Evolutionary conservation across 2,797 vertebrate genomes (phyloP).

Genomic region (Pterois miles): DNA sequence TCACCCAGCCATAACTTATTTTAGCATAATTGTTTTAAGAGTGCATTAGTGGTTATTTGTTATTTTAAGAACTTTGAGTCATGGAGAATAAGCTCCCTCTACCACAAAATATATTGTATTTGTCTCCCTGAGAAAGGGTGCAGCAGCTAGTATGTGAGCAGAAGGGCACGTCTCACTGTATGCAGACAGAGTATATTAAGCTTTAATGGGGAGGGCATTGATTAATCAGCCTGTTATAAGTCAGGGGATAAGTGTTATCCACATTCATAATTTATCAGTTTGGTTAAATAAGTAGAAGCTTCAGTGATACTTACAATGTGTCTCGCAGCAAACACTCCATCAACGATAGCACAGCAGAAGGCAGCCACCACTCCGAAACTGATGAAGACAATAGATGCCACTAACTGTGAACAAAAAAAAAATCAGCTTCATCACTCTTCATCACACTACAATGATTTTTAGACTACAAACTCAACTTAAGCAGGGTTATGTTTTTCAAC

Average conservation of each 20-base stretch:
- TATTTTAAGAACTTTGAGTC: constrained; percentile 39
- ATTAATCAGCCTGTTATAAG: constrained; percentile 25
- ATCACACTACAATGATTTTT: background rate
- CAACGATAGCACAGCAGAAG: constrained; percentile 98
- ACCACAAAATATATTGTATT: constrained; percentile 36
- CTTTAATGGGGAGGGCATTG: constrained; percentile 23
- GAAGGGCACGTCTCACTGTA: constrained; percentile 1
- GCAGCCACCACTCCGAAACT: constrained; percentile 98
- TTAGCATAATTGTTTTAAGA: constrained; percentile 52
- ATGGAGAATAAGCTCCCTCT: constrained; percentile 15
- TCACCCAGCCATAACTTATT: constrained; percentile 18
- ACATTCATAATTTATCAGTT: constrained; percentile 35
- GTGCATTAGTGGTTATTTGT: constrained; percentile 61
- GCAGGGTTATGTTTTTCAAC: no score
- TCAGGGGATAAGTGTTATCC: background rate
- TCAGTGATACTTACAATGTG: constrained; percentile 92
- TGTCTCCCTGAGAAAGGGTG: constrained; percentile 19
- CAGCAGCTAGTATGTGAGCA: constrained; percentile 14
- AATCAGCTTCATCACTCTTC: constrained; percentile 25
- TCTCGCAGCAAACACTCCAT: constrained; percentile 96
- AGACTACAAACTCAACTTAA: background rate
- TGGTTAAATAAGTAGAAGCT: constrained; percentile 18
- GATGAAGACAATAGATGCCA: constrained; percentile 99
- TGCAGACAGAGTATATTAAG: constrained; percentile 9
- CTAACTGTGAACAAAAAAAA: constrained; percentile 86